These are phyloP conservation scores for Pristis pectinata DNA, from an alignment of 2,797 vertebrate genomes.

Conservation along the genomic window DNA sequence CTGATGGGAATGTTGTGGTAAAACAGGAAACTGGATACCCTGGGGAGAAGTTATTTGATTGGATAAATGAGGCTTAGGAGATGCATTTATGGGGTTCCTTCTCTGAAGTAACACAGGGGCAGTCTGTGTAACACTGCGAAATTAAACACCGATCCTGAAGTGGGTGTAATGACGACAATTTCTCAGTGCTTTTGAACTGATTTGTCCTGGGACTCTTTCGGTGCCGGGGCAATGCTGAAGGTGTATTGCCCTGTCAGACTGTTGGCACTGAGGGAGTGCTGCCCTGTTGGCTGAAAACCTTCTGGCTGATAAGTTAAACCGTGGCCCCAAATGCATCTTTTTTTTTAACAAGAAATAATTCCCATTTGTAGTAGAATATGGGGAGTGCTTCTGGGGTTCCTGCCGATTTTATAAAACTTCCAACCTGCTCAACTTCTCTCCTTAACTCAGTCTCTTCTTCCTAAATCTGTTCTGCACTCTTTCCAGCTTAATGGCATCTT, in stretches of 20 bases:
- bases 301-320: background rate
- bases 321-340: background rate
- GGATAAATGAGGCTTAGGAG: constrained; percentile 7
- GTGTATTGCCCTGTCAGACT: background rate
- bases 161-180: no score
- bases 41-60: background rate
- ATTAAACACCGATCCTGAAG: no score
- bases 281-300: background rate
- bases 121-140: background rate
- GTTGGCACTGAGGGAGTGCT: no score
- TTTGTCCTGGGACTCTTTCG: background rate
- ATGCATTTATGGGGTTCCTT: background rate
- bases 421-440: no score
- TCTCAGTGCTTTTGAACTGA: no score
- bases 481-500: no score
- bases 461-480: no score
- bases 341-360: background rate
- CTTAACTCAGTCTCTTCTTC: no score
- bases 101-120: background rate
- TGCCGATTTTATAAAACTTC: background rate
- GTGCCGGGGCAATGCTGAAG: no score
- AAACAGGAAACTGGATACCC: background rate
- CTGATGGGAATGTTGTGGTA: background rate
- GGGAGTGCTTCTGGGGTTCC: background rate
- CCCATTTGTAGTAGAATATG: background rate